A percentile compares a stretch with the other conserved stretches of the same genome.
These are phyloP conservation scores for Dioctria linearis DNA, from an alignment of 2,888 invertebrate genomes.

Conservation along the genomic window DNA sequence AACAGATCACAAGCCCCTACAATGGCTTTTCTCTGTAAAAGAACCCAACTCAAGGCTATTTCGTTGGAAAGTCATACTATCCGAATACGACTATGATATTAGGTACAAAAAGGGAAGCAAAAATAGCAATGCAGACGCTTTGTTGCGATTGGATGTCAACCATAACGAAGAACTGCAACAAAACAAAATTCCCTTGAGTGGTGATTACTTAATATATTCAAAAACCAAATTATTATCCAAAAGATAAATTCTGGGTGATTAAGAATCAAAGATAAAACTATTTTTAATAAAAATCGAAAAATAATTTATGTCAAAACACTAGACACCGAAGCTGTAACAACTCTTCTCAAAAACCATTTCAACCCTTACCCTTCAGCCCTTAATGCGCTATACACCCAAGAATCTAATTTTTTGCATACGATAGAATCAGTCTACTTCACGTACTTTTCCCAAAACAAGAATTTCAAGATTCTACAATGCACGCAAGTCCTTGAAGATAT, in stretches of 20 bases:
- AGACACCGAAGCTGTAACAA: conserved; percentile 26
- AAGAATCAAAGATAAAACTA: conserved; percentile 21
- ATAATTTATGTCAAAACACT: conserved; percentile 44
- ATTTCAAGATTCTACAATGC: conserved; percentile 25
- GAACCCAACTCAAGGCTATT: conserved; percentile 66
- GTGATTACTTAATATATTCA: neutral
- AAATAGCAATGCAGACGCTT: conserved; percentile 52
- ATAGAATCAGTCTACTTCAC: too few relatives aligned
- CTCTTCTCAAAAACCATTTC: conserved; percentile 54
- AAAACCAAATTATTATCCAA: neutral
- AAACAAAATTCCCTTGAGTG: neutral
- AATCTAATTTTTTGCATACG: too few relatives aligned
- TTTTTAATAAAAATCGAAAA: conserved; percentile 42
- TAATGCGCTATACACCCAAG: conserved; percentile 43
- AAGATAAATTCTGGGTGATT: neutral
- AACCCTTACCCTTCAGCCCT: conserved; percentile 30
- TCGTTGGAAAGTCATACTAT: conserved; percentile 64
- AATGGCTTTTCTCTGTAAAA: conserved; percentile 66
- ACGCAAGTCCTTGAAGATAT: neutral
- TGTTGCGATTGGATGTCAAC: neutral
- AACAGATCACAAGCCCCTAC: conserved; percentile 67
- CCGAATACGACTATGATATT: conserved; percentile 61
- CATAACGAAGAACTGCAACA: neutral
- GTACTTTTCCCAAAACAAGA: conserved; percentile 5
- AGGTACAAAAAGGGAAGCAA: conserved; percentile 57